Conservation (phyloP, 1,140 invertebrate species). For the Trachymyrmex cornetzi region DNA sequence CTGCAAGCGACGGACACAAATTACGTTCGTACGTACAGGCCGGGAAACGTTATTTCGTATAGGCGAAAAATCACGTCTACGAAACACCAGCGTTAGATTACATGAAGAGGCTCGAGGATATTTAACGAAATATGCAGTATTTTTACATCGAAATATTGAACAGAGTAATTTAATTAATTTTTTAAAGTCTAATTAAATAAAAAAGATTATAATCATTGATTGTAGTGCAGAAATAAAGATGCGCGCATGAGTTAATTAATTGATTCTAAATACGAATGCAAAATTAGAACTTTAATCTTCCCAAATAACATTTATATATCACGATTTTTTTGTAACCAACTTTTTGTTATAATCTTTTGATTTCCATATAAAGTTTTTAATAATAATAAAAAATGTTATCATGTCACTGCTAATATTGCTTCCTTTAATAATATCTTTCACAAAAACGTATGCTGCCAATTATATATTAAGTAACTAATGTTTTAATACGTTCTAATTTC, state of each 20-base stretch:
- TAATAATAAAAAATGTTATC: background rate
- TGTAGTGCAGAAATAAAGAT: too few relatives aligned
- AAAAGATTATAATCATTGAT: background rate
- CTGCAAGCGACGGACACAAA: constrained; percentile 39
- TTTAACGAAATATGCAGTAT: background rate
- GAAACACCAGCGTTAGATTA: constrained; percentile 33
- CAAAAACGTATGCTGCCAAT: too few relatives aligned
- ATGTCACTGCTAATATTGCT: background rate
- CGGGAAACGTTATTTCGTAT: constrained; percentile 33
- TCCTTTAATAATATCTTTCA: background rate
- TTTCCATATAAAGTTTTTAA: background rate
- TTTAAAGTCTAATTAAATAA: background rate
- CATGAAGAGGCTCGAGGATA: background rate
- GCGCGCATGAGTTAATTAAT: too few relatives aligned
- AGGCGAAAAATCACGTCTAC: constrained; percentile 43
- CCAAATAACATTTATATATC: background rate
- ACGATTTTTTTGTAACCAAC: background rate
- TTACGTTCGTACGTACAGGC: constrained; percentile 31
- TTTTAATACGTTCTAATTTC: constrained; percentile 3
- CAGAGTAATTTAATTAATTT: background rate
- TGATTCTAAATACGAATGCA: background rate
- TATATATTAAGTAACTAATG: background rate
- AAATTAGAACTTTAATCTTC: background rate
- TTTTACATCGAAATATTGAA: background rate
- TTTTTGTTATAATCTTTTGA: background rate